These are phyloP conservation scores for Plusia festucae DNA, from an alignment of 2,888 invertebrate genomes.

Conservation along the genomic window DNA sequence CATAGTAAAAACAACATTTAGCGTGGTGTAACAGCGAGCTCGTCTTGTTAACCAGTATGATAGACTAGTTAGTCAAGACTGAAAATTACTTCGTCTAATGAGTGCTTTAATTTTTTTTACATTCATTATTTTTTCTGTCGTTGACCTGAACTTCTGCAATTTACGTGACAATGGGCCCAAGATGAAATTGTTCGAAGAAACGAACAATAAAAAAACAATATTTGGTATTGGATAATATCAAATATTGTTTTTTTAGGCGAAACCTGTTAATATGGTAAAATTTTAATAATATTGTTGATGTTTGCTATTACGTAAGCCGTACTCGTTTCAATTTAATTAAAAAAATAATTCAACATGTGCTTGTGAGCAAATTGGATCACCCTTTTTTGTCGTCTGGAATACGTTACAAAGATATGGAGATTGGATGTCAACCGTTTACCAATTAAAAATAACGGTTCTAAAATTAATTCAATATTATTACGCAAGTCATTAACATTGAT, in stretches of 20 bases:
- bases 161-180: constrained; percentile 2
- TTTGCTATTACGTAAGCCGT: constrained; percentile 19
- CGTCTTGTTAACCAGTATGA: too few species aligned
- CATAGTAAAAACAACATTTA: too few species aligned
- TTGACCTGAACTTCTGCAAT: background rate
- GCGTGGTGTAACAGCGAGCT: too few species aligned
- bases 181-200: background rate
- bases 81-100: too few species aligned
- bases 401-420: background rate
- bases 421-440: background rate
- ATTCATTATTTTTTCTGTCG: too few species aligned
- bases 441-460: background rate
- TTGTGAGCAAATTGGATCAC: background rate
- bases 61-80: too few species aligned
- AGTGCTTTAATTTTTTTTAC: too few species aligned
- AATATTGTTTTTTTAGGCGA: constrained; percentile 43
- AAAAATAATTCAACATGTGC: constrained; percentile 21
- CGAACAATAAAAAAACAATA: too few species aligned
- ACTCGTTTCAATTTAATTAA: constrained; percentile 27
- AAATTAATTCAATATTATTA: background rate
- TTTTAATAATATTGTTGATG: constrained; percentile 20
- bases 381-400: constrained; percentile 12
- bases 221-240: too few species aligned
- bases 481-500: too few species aligned
- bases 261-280: constrained; percentile 25